phyloP scores from a whole-genome alignment of 2,888 invertebrate genomes.

The Drosophila bunnanda region DNA sequence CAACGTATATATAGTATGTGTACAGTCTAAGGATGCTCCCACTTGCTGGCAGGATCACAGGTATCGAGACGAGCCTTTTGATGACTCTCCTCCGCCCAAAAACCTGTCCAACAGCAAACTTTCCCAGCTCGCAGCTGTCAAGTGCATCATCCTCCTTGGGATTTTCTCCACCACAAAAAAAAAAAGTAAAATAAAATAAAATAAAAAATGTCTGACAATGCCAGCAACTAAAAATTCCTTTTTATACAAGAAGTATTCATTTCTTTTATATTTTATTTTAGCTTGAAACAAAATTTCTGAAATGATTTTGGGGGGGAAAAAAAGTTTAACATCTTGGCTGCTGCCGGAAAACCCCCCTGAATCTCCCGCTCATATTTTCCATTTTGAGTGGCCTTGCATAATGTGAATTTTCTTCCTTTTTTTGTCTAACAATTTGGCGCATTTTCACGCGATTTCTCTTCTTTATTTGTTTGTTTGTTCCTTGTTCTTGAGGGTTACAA shows the following conservation, averaged over 20 bases:
- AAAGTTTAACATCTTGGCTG: constrained; percentile 43
- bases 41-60: constrained; percentile 4
- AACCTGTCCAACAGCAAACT: constrained; percentile 17
- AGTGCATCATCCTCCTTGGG: constrained; percentile 41
- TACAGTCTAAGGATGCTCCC: not conserved
- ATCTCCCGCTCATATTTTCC: not conserved
- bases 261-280: constrained; percentile 18
- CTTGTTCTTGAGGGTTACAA: constrained; percentile 8
- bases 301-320: constrained; percentile 64
- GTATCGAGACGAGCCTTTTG: constrained; percentile 58
- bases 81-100: constrained; percentile 9
- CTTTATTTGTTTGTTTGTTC: constrained; percentile 61
- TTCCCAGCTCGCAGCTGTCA: constrained; percentile 65
- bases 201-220: constrained; percentile 63
- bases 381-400: constrained; percentile 59
- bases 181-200: not conserved
- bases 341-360: constrained; percentile 4
- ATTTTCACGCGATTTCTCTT: constrained; percentile 72
- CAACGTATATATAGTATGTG: not conserved
- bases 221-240: constrained; percentile 56
- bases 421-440: constrained; percentile 76
- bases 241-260: constrained; percentile 1
- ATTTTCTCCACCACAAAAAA: not conserved
- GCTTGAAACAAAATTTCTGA: constrained; percentile 61
- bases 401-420: constrained; percentile 56